Conservation (phyloP, 1,140 invertebrate genomes). For the Philopotamus ludificatus region DNA sequence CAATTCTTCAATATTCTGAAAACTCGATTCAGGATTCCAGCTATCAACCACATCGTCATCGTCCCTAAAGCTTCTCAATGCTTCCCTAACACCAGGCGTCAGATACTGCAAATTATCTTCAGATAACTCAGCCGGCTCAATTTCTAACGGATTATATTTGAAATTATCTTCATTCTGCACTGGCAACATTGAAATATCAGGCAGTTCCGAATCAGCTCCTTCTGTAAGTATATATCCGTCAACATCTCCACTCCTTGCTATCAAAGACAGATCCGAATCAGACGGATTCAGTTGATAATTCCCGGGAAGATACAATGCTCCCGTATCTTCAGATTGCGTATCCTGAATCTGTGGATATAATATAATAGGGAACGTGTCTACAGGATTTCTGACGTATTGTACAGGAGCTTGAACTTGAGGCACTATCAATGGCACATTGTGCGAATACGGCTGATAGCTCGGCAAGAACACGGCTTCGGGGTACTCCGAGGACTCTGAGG, state of each 20-base stretch:
- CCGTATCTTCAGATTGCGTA: not conserved
- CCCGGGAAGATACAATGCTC: slow-evolving; percentile 1
- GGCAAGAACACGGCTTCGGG: slow-evolving; percentile 49
- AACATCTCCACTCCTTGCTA: slow-evolving; percentile 16
- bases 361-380: not conserved
- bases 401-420: not conserved
- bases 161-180: slow-evolving; percentile 37
- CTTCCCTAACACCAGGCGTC: slow-evolving; percentile 49
- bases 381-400: not conserved
- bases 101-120: slow-evolving; percentile 54
- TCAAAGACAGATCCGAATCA: not conserved
- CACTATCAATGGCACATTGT: slow-evolving; percentile 42
- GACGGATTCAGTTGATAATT: slow-evolving; percentile 10
- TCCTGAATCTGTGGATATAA: not conserved
- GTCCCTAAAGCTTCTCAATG: slow-evolving; percentile 42
- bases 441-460: slow-evolving; percentile 43
- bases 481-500: slow-evolving; percentile 44
- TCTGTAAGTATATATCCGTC: not conserved
- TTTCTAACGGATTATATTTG: slow-evolving; percentile 34
- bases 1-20: slow-evolving; percentile 31
- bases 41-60: slow-evolving; percentile 9
- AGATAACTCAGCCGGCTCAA: slow-evolving; percentile 32
- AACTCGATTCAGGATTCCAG: slow-evolving; percentile 11
- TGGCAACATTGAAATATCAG: slow-evolving; percentile 31
- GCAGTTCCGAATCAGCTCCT: slow-evolving; percentile 15